Percentiles rank a stretch among this genome's conserved stretches.
Conservation (phyloP, 2,888 invertebrate species). For the Athalia circularis region DNA sequence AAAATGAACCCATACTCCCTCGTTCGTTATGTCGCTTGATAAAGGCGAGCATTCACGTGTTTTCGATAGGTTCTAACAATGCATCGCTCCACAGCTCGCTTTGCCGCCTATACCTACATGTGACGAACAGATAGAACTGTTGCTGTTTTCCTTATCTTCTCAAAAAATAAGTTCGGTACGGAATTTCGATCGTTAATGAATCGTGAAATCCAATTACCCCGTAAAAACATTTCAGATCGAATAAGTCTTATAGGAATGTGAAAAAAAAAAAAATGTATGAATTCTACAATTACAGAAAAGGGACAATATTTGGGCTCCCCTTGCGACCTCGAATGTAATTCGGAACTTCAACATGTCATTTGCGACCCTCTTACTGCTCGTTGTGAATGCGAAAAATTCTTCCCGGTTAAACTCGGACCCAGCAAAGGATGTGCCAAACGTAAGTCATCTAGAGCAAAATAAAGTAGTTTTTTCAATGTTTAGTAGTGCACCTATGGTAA, state of each 20-base stretch:
- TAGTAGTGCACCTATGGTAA: neutral
- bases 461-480: slow-evolving; percentile 10
- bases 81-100: neutral
- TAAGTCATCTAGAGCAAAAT: slow-evolving; percentile 73
- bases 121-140: neutral
- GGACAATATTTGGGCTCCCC: slow-evolving; percentile 88
- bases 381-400: slow-evolving; percentile 89
- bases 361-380: slow-evolving; percentile 82
- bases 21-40: slow-evolving; percentile 10
- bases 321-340: slow-evolving; percentile 85
- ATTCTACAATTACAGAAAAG: slow-evolving; percentile 78
- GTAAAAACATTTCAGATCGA: neutral
- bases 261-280: neutral
- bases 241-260: neutral
- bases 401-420: slow-evolving; percentile 87
- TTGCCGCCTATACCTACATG: neutral
- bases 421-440: slow-evolving; percentile 90
- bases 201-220: neutral
- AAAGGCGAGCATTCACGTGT: slow-evolving; percentile 11
- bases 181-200: neutral
- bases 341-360: slow-evolving; percentile 84
- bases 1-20: slow-evolving; percentile 9
- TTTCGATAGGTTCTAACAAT: slow-evolving; percentile 18
- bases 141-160: neutral
- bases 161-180: neutral